phyloP scores from a whole-genome alignment of 2,113 vertebrate species.

The Stictonetta naevosa region DNA sequence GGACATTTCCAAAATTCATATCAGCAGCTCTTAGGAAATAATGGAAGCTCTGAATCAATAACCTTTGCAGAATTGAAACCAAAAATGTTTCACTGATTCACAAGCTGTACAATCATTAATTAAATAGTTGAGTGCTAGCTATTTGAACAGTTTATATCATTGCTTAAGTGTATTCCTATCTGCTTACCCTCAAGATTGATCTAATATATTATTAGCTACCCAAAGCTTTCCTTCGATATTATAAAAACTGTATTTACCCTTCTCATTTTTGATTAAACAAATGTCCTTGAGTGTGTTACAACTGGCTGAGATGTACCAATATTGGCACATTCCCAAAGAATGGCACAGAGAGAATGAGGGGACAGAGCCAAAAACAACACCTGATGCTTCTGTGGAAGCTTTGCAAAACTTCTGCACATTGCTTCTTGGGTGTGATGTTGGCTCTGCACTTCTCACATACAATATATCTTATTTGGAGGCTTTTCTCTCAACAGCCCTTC shows the following conservation, averaged over 20 bases:
- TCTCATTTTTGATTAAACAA: conserved; percentile 7
- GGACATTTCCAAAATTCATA: background rate
- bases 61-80: background rate
- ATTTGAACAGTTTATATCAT: background rate
- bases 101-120: conserved; percentile 43
- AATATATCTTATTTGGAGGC: background rate
- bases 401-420: background rate
- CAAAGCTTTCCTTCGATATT: conserved; percentile 10
- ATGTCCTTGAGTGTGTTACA: background rate
- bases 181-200: background rate
- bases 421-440: accelerated
- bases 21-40: conserved; percentile 34
- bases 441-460: background rate
- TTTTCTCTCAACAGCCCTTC: background rate
- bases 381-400: accelerated
- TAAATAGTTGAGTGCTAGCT: conserved; percentile 30
- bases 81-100: conserved; percentile 40
- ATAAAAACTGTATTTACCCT: conserved; percentile 26
- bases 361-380: accelerated
- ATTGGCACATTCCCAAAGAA: background rate
- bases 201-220: conserved; percentile 19
- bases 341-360: background rate
- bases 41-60: conserved; percentile 58
- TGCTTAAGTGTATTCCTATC: background rate
- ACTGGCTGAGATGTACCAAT: background rate